A percentile compares a stretch with the other conserved stretches of the same genome.
Conservation (phyloP, 2,888 invertebrate genomes). For the Ennomos fuscantarius region DNA sequence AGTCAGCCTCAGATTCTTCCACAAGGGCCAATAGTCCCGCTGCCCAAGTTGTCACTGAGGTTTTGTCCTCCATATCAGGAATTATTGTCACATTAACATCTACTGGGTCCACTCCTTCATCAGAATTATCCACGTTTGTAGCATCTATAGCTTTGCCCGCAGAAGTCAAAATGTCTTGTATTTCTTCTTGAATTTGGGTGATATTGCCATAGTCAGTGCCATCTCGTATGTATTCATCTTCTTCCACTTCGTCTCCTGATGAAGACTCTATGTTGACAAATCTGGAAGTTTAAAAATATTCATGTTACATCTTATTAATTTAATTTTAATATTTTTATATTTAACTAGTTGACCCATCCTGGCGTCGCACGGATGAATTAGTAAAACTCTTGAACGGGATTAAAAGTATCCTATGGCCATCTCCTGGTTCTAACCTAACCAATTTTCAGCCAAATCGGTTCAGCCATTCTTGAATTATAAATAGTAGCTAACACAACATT, state of each 20-base stretch:
- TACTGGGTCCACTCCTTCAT: slow-evolving; percentile 57
- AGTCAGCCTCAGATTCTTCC: slow-evolving; percentile 69
- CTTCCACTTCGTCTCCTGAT: slow-evolving; percentile 85
- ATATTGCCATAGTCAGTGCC: slow-evolving; percentile 79
- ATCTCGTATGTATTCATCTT: slow-evolving; percentile 76
- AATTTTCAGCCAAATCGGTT: too few relatives aligned
- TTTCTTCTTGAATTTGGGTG: slow-evolving; percentile 63
- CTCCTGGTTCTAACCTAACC: too few relatives aligned
- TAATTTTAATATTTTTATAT: too few relatives aligned
- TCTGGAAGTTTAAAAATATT: slow-evolving; percentile 56
- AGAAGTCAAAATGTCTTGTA: slow-evolving; percentile 41
- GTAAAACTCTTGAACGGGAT: too few relatives aligned
- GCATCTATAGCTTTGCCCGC: slow-evolving; percentile 60
- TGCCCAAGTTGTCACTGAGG: slow-evolving; percentile 69
- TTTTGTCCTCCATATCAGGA: slow-evolving; percentile 61
- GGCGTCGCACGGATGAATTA: too few relatives aligned
- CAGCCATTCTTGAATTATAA: too few relatives aligned
- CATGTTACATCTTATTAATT: too few relatives aligned
- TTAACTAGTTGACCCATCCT: too few relatives aligned
- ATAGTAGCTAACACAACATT: too few relatives aligned
- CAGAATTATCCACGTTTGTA: slow-evolving; percentile 62
- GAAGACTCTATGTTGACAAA: slow-evolving; percentile 90
- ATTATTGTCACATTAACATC: slow-evolving; percentile 77
- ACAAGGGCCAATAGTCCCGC: slow-evolving; percentile 71
- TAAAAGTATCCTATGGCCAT: too few relatives aligned